A percentile compares a stretch with the other conserved stretches of the same genome.
Conservation (phyloP, 2,113 vertebrate genomes). For the Panthera leo region DNA sequence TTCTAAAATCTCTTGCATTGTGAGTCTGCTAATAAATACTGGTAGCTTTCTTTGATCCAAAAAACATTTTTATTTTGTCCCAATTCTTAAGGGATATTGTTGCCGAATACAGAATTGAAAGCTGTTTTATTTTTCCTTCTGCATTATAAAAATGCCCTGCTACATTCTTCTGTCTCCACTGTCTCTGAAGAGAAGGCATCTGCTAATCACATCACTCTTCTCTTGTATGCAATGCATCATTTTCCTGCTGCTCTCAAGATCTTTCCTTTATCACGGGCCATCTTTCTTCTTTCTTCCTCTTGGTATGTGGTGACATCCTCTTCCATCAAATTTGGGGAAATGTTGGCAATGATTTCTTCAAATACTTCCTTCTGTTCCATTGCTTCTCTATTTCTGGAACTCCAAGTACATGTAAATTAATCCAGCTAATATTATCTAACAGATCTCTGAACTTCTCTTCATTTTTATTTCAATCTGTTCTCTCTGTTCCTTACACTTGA, state of each 20-base stretch:
- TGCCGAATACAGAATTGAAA: neutral
- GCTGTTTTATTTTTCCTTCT: neutral
- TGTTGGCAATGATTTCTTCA: neutral
- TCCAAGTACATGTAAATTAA: neutral
- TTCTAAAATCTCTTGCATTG: neutral
- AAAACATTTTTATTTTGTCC: neutral
- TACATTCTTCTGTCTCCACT: neutral
- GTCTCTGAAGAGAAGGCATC: neutral
- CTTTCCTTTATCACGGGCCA: neutral
- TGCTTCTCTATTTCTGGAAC: neutral
- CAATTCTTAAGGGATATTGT: neutral
- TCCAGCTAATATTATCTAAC: neutral
- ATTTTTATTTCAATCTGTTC: neutral
- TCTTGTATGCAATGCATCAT: neutral
- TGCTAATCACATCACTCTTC: neutral
- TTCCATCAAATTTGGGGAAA: neutral
- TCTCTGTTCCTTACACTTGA: neutral
- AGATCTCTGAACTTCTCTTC: neutral
- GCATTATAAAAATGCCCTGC: neutral
- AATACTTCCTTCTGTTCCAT: neutral
- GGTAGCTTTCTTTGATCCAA: neutral
- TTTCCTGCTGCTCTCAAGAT: neutral
- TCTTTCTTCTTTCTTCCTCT: neutral
- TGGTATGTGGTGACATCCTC: neutral
- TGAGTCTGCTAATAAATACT: neutral